A percentile compares a stretch with the other conserved stretches of the same genome.
Evolutionary conservation across 2,797 vertebrate species (phyloP).

Genomic region (Dicrostonyx torquatus): DNA sequence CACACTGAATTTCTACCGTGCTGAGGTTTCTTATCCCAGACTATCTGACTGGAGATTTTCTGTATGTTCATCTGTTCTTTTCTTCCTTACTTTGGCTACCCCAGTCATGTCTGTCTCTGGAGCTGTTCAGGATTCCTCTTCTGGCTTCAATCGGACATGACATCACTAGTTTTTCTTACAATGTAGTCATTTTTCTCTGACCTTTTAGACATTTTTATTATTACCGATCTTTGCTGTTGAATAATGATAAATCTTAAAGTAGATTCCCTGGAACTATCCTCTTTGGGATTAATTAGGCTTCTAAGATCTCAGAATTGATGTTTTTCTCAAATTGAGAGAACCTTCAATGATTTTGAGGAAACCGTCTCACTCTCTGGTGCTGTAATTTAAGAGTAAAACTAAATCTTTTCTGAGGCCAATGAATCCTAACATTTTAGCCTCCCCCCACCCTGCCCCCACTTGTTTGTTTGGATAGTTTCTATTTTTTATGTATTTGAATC

Average conservation of each 20-base stretch:
- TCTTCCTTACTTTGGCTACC: not conserved
- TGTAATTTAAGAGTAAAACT: not conserved
- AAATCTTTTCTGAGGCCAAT: not conserved
- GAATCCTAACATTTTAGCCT: not conserved
- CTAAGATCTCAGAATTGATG: not conserved
- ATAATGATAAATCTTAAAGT: not conserved
- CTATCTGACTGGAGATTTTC: not conserved
- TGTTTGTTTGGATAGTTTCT: conserved; percentile 19
- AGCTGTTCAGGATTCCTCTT: not conserved
- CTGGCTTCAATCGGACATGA: not conserved
- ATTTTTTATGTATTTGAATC: conserved; percentile 17
- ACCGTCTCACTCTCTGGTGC: not conserved
- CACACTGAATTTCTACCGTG: not conserved
- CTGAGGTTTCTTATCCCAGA: not conserved
- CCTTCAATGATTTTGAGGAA: not conserved
- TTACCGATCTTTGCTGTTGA: not conserved
- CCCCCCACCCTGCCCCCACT: too few species aligned
- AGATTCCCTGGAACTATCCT: not conserved
- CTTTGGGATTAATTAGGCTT: conserved; percentile 15
- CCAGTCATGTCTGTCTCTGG: not conserved
- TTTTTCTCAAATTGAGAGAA: conserved; percentile 23
- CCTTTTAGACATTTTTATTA: not conserved
- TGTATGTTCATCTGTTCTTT: not conserved
- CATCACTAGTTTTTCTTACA: not conserved
- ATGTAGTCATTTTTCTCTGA: not conserved